Evolutionary conservation across 2,888 invertebrate genomes (phyloP).

Genomic region (Melanargia galathea): DNA sequence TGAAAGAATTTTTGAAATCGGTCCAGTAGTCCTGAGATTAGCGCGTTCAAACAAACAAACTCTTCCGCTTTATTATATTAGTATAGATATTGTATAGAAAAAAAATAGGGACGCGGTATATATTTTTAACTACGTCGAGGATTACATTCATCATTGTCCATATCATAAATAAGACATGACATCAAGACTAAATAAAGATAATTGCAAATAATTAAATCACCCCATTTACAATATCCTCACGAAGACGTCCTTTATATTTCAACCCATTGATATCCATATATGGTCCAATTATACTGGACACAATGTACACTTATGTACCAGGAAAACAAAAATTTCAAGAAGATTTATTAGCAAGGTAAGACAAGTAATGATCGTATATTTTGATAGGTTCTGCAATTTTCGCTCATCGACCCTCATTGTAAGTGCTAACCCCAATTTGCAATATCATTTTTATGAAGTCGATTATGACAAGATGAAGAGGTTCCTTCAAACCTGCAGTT

Average conservation of each 20-base stretch:
- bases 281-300: slow-evolving; percentile 17
- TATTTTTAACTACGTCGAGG: background rate
- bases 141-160: background rate
- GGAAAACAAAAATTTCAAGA: slow-evolving; percentile 22
- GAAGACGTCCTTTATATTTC: background rate
- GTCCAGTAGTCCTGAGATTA: too few species aligned
- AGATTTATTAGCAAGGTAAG: slow-evolving; percentile 23
- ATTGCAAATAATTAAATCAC: slow-evolving; percentile 19
- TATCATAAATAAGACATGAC: background rate
- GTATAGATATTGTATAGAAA: too few species aligned
- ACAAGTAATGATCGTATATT: background rate
- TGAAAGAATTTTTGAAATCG: too few species aligned
- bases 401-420: background rate
- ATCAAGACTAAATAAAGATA: slow-evolving; percentile 11
- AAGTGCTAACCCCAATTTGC: background rate
- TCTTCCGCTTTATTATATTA: too few species aligned
- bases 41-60: too few species aligned
- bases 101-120: too few species aligned
- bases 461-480: background rate
- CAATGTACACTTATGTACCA: slow-evolving; percentile 28
- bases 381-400: background rate
- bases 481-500: background rate
- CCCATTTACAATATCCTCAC: slow-evolving; percentile 16
- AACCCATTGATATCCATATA: slow-evolving; percentile 11
- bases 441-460: background rate